These are phyloP conservation scores for Athetis lepigone DNA, from an alignment of 2,888 invertebrate species.

Conservation along the genomic window DNA sequence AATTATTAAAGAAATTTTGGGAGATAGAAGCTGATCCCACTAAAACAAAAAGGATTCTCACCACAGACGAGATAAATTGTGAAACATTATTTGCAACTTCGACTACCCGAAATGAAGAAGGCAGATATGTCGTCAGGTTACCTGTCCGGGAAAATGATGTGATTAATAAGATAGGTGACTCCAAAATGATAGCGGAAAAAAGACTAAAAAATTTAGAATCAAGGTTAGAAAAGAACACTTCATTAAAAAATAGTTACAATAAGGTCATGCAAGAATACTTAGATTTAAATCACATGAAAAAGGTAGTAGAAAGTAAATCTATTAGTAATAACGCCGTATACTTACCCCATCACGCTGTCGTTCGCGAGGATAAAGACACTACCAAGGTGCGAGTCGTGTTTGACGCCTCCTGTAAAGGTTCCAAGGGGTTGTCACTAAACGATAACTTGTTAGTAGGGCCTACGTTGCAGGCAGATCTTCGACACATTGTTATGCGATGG, in stretches of 20 bases:
- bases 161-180: neutral
- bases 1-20: neutral
- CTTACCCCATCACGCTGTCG: too few species aligned
- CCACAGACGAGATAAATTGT: conserved; percentile 8
- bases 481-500: conserved; percentile 7
- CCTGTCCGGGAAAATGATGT: conserved; percentile 4
- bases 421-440: neutral
- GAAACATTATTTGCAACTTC: neutral
- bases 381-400: too few species aligned
- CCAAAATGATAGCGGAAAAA: neutral
- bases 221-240: too few species aligned
- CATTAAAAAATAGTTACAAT: too few species aligned
- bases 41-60: neutral
- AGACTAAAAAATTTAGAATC: conserved; percentile 7
- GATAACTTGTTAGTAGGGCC: neutral
- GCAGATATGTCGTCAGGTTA: conserved; percentile 9
- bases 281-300: conserved; percentile 4
- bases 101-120: neutral
- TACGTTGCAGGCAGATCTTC: neutral
- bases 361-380: too few species aligned
- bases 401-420: too few species aligned
- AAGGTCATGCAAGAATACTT: conserved; percentile 14
- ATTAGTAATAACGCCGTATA: too few species aligned
- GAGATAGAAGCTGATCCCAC: conserved; percentile 1
- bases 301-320: neutral